These are phyloP conservation scores for Caerostris darwini DNA, from an alignment of 1,140 invertebrate species.

Conservation along the genomic window DNA sequence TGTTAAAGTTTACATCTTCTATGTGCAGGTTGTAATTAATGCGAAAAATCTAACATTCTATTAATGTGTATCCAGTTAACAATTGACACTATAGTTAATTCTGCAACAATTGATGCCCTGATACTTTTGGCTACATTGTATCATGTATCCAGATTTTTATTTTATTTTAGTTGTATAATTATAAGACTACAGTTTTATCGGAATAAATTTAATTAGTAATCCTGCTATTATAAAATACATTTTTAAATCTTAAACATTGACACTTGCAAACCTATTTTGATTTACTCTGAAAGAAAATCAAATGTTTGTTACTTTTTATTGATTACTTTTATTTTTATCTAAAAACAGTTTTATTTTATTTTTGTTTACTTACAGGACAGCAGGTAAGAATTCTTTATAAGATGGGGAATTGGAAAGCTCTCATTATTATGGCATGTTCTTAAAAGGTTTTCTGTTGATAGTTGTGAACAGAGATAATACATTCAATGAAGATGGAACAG, in stretches of 20 bases:
- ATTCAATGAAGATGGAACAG: neutral
- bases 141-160: neutral
- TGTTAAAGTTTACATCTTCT: no score
- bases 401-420: neutral
- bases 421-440: neutral
- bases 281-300: no score
- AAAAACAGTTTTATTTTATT: neutral
- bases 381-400: neutral
- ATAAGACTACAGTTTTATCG: neutral
- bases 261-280: no score
- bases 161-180: neutral
- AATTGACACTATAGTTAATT: no score
- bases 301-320: neutral
- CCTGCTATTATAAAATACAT: neutral
- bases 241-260: neutral
- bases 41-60: no score
- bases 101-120: no score
- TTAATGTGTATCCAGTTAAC: no score
- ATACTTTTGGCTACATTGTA: no score
- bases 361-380: neutral
- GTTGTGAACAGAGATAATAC: neutral
- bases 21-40: no score
- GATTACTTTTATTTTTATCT: no score
- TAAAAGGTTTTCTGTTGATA: neutral
- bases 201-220: neutral